A percentile compares a stretch with the other conserved stretches of the same genome.
Evolutionary conservation across 2,113 vertebrate genomes (phyloP).

Genomic region (Hemiprocne comata): DNA sequence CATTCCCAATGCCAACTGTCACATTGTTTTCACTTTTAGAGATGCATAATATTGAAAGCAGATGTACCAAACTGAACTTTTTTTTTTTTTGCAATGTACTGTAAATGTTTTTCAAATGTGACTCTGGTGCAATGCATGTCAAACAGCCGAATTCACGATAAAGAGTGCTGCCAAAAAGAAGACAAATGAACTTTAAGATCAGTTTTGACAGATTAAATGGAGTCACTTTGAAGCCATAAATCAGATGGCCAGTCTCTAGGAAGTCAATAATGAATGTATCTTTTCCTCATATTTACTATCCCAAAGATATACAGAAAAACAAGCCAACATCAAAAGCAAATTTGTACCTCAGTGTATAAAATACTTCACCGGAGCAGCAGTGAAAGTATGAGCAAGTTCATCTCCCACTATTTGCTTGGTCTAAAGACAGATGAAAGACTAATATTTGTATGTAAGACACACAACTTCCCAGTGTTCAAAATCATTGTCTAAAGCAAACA

Average conservation of each 20-base stretch:
- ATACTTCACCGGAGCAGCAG: neutral
- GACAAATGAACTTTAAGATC: conserved; percentile 90
- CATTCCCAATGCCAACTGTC: conserved; percentile 80
- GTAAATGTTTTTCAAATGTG: conserved; percentile 81
- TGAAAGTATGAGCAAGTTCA: conserved; percentile 16
- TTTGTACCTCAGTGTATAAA: neutral
- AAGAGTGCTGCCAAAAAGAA: conserved; percentile 87
- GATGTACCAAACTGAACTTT: conserved; percentile 81
- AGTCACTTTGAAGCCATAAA: conserved; percentile 87
- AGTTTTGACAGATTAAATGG: conserved; percentile 85
- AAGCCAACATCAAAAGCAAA: conserved; percentile 1
- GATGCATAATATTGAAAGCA: conserved; percentile 91
- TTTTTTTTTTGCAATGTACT: conserved; percentile 47
- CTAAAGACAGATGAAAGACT: conserved; percentile 25
- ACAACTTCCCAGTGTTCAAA: neutral
- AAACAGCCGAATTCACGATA: conserved; percentile 85
- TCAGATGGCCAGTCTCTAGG: conserved; percentile 83
- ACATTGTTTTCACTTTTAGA: conserved; percentile 86
- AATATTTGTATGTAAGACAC: conserved; percentile 23
- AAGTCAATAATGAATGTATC: conserved; percentile 81
- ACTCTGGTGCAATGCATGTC: conserved; percentile 81
- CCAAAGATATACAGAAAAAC: conserved; percentile 43
- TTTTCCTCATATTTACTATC: conserved; percentile 69
- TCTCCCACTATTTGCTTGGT: neutral
- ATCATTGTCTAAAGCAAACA: conserved; percentile 6